Base-by-base conservation (phyloP, 2,797 vertebrate genomes). In the Pyrocephalus nanus region DNA sequence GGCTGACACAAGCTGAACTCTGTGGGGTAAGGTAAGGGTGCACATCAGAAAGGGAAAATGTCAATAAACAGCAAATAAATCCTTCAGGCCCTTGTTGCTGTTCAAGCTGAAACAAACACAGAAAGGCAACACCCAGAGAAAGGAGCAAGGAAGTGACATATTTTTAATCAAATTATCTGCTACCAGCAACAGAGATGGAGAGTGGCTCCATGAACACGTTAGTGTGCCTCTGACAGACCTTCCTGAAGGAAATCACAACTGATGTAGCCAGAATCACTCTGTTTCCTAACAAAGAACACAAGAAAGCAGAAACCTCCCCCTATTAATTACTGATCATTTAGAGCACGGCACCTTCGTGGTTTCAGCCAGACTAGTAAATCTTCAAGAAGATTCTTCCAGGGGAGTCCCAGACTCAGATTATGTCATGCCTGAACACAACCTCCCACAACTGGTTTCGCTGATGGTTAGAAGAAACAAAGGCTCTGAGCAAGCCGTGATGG, bases 361-460 rank as follows among this genome's bases (percentile, higher is more conserved):
- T 84, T 53, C 93, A 94, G 78, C 72, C 90, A 91, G 79, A 93
- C 65, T 23, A 85, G 83, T 26, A 81, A 93, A 92, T 42, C 83
- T 92, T 93, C 87, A 93, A 92, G 90, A 89, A 85, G 86, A 92
- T 94, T 90, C 83, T 83, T 84, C 45, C 71, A 50, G 85, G 9
- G 47, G 74, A 94, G 84, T 69, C 84, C 88, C 96, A 88, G 93
- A 36, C 92, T 91, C 45, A 16, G 75, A 92, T 95, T 88, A 94
- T 96, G 87, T 91, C 93, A 92, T 84, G 83, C 77, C 76, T 71
- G 62, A 94, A 80, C 88, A 65, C 89, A 93, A 43, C 74, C 69
- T 90, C 91, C 77, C 65, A 61, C 88, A 92, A 95, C 92, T 94
- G 95, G n/a, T 96, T 97, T 95, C 88, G 90, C 75, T 96, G 96